Evolutionary conservation across 2,888 invertebrate species (phyloP).

Genomic region (Yponomeuta evonymella): DNA sequence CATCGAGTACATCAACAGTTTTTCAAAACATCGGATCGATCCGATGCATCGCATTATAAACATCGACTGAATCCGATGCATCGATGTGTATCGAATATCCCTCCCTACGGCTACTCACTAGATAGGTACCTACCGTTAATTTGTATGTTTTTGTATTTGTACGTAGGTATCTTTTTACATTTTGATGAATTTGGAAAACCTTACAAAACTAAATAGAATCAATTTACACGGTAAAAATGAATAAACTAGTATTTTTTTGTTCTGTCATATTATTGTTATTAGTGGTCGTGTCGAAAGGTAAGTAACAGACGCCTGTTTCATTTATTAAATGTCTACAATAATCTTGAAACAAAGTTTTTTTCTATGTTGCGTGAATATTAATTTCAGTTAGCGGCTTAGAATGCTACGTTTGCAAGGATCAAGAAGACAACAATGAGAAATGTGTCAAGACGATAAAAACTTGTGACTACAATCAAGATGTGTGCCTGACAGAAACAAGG

Average conservation of each 20-base stretch:
- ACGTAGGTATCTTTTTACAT: too few species aligned
- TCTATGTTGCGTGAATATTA: neutral
- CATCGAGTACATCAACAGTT: too few species aligned
- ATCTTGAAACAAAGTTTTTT: neutral
- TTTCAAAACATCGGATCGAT: too few species aligned
- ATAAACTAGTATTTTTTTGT: constrained; percentile 6
- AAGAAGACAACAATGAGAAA: constrained; percentile 94
- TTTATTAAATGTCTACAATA: neutral
- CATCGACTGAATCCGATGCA: too few species aligned
- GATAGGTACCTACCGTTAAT: too few species aligned
- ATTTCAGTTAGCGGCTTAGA: constrained; percentile 82
- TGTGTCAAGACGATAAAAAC: constrained; percentile 94
- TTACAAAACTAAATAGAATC: too few species aligned
- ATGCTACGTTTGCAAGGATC: constrained; percentile 96
- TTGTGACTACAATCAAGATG: constrained; percentile 91
- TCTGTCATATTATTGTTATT: neutral
- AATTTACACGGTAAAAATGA: neutral
- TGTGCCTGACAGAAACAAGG: constrained; percentile 90
- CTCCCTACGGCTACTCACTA: too few species aligned
- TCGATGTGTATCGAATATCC: too few species aligned
- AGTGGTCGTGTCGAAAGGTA: neutral
- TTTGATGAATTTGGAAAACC: too few species aligned
- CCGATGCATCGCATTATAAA: too few species aligned
- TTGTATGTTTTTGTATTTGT: too few species aligned
- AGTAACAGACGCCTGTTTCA: neutral